Conservation (phyloP, 2,113 vertebrate species). For the Poeciliopsis occidentalis region DNA sequence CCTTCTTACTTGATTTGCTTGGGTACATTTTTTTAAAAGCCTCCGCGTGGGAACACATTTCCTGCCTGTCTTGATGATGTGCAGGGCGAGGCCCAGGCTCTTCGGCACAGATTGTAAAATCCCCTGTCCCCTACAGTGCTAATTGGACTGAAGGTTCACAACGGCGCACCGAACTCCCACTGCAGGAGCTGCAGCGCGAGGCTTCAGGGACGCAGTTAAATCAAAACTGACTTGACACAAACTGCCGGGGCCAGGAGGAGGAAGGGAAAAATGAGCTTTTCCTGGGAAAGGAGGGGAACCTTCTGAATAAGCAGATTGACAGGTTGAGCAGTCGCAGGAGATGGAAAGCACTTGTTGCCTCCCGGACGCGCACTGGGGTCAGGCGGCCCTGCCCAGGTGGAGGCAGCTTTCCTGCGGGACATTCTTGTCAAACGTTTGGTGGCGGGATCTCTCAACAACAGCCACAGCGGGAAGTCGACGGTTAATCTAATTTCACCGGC, state of each 20-base stretch:
- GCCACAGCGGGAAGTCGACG: conserved; percentile 61
- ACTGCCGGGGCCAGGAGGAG: conserved; percentile 62
- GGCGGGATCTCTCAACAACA: conserved; percentile 63
- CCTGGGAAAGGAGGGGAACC: conserved; percentile 59
- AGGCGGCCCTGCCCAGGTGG: conserved; percentile 48
- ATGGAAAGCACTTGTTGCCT: conserved; percentile 75
- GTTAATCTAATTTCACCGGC: conserved; percentile 65
- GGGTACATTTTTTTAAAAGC: conserved; percentile 1
- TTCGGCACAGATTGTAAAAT: conserved; percentile 42
- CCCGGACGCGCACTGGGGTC: conserved; percentile 61
- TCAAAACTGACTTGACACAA: conserved; percentile 79
- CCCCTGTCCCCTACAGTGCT: conserved; percentile 48
- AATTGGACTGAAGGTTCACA: conserved; percentile 66
- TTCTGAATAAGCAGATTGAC: conserved; percentile 77
- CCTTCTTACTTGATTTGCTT: background rate
- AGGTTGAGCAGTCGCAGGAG: conserved; percentile 69
- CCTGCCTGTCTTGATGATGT: background rate
- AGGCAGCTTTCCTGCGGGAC: conserved; percentile 50
- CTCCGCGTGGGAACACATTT: conserved; percentile 3
- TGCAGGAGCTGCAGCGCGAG: conserved; percentile 45
- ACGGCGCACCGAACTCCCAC: conserved; percentile 49
- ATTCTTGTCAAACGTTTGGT: conserved; percentile 70
- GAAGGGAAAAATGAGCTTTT: conserved; percentile 69
- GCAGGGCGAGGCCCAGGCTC: background rate
- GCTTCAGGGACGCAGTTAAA: conserved; percentile 64